Base-by-base conservation (phyloP, 2,888 invertebrate species). In the Eupithecia insigniata region DNA sequence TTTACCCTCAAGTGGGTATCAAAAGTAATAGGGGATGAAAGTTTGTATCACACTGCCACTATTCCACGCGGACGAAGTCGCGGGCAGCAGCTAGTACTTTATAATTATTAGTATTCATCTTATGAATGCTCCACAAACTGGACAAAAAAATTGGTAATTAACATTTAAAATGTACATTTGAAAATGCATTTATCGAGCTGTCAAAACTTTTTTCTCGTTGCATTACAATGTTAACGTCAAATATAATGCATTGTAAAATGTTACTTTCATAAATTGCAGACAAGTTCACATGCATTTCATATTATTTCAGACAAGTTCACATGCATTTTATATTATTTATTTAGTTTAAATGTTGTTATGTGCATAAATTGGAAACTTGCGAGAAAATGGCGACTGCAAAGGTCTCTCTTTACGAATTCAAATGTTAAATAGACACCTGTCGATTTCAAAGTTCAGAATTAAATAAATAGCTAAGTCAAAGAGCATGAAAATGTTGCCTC, bases 401-500 rank as follows among this genome's bases (percentile, higher is more conserved):
- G 43, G 46, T 46, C n/a, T n/a, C n/a, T 55, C 28, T 61, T 55
- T 12, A 32, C 46, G 66, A 67, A 70, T 65, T 60, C n/a, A 66
- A 68, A 73, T 68, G 70, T 68, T 58, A 62, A 51, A 8, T 58
- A 16, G 14, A 55, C 71, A 74, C 74, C 74, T 74, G 74, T 64
- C 61, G 18, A 43, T 74, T n/a, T 34, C 65, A 62, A 66, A 72
- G 70, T 74, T 74, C 68, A 69, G 61, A 34, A 30, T 10, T 58
- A 26, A 55, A 55, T 55, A 26, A 26, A 55, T 55, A 55, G 55
- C 26, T 1, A 26, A n/a, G 5, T 14, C 73, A 61, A 32, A 61
- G 66, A 70, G 65, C 55, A 55, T 16, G 62, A 22, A 55, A n/a
- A n/a, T 16, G n/a, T 22, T 39, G 51, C 10, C 8, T 46, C 2